phyloP scores from a whole-genome alignment of 2,113 vertebrate species.

The Podocnemis expansa region DNA sequence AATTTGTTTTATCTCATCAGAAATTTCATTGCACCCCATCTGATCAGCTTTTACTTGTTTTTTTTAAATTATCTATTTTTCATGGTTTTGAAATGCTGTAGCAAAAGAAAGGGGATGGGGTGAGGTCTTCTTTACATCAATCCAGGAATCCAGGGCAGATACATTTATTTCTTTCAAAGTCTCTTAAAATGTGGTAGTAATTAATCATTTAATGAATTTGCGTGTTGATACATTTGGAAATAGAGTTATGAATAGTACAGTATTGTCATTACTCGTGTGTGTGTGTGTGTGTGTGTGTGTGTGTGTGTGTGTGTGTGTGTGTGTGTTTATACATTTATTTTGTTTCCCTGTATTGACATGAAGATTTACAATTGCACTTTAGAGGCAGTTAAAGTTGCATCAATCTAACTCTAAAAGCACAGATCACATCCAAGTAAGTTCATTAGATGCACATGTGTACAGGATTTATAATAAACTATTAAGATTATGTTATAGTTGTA shows the following conservation, averaged over 20 bases:
- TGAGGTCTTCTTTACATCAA: background rate
- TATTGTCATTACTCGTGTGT: background rate
- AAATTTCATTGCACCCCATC: background rate
- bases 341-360: background rate
- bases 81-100: background rate
- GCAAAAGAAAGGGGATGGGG: background rate
- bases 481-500: background rate
- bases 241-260: background rate
- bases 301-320: background rate
- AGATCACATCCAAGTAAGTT: background rate
- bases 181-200: background rate
- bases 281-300: background rate
- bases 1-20: background rate
- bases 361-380: background rate
- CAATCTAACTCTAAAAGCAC: background rate
- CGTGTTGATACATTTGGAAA: background rate
- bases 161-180: background rate
- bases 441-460: background rate
- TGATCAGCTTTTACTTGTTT: background rate
- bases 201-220: background rate
- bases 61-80: background rate
- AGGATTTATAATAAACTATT: background rate
- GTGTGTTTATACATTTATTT: background rate
- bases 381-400: background rate
- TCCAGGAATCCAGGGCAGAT: background rate